These are phyloP conservation scores for Synergus umbraculus DNA, from an alignment of 2,888 invertebrate species.

Conservation along the genomic window DNA sequence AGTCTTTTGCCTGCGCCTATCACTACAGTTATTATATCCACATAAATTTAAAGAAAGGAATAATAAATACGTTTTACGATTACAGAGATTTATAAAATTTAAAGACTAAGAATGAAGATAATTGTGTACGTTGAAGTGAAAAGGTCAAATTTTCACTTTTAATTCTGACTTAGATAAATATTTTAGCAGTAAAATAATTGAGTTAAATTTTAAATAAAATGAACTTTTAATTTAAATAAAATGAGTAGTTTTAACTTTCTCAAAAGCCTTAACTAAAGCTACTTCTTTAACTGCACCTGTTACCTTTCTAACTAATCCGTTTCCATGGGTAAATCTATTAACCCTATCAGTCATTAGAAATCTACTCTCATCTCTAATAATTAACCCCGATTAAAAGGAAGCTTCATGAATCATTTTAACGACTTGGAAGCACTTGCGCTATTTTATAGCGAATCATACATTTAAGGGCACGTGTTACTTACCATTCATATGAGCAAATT, in stretches of 20 bases:
- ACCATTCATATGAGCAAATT: no score
- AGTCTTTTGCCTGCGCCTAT: background rate
- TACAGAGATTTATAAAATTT: background rate
- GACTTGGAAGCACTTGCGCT: conserved; percentile 19
- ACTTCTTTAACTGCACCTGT: background rate
- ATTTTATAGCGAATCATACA: background rate
- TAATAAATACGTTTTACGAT: background rate
- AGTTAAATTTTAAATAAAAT: background rate
- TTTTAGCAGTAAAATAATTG: background rate
- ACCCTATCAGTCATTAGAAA: background rate
- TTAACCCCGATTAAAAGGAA: background rate
- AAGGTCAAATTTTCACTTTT: no score
- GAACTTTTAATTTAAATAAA: no score
- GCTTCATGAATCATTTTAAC: background rate
- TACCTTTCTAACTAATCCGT: background rate
- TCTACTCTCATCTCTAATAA: background rate
- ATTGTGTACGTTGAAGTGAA: no score
- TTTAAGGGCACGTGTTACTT: no score
- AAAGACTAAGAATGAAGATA: background rate
- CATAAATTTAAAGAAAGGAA: no score
- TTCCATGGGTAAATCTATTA: background rate
- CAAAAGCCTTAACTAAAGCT: background rate
- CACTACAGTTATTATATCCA: background rate
- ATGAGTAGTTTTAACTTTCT: background rate
- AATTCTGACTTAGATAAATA: background rate